A percentile compares a stretch with the other conserved stretches of the same genome.
These are phyloP conservation scores for Hesperia comma DNA, from an alignment of 2,888 invertebrate genomes.

Conservation along the genomic window DNA sequence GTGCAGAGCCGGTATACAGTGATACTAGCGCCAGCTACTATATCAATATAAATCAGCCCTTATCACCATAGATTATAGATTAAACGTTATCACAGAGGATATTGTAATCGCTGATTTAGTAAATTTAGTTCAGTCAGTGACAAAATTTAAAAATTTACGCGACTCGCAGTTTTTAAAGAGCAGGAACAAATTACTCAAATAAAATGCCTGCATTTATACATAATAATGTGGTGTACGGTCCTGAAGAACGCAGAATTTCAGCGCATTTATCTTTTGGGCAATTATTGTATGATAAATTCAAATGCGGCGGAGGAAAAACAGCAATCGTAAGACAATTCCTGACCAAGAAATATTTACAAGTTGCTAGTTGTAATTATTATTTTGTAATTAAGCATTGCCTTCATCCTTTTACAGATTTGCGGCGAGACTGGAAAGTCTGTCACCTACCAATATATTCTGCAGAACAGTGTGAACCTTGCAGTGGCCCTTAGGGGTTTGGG, in stretches of 20 bases:
- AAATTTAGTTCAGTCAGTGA: neutral
- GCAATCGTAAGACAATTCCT: conserved; percentile 70
- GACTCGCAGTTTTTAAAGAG: neutral
- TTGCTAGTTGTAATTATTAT: too few species aligned
- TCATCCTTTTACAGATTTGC: conserved; percentile 74
- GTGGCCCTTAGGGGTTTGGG: conserved; percentile 78
- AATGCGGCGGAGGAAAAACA: conserved; percentile 73
- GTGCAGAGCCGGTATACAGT: too few species aligned
- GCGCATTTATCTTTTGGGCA: conserved; percentile 82
- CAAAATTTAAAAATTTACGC: conserved; percentile 4
- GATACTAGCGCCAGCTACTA: too few species aligned
- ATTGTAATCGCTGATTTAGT: too few species aligned
- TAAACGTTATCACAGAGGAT: too few species aligned
- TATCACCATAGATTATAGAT: too few species aligned
- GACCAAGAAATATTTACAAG: neutral
- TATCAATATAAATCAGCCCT: too few species aligned
- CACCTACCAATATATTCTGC: conserved; percentile 82
- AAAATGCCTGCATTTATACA: conserved; percentile 58
- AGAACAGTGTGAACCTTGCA: conserved; percentile 83
- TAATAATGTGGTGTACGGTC: conserved; percentile 73
- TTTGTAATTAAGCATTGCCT: neutral
- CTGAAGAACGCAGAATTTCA: conserved; percentile 70
- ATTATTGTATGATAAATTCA: conserved; percentile 79
- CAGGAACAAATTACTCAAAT: neutral
- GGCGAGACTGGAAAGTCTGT: conserved; percentile 82